Evolutionary conservation across 1,140 invertebrate species (phyloP), one percentile per base, ranked within the genome.

Genomic region (Drosophila ercepeae): DNA sequence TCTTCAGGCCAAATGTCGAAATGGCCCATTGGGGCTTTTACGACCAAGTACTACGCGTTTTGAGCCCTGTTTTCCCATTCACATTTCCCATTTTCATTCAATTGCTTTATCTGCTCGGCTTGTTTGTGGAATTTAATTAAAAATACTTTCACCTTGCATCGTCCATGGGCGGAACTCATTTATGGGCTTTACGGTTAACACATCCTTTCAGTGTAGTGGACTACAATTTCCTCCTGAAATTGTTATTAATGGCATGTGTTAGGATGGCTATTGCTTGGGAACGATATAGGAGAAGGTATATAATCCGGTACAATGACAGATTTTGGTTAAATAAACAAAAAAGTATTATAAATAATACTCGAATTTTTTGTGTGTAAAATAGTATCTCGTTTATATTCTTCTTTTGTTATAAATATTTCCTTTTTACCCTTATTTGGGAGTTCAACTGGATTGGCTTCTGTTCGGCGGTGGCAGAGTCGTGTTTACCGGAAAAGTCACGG

Each of bases 21-120:
- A 73, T 72, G 68, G 69, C 68, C 69, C 36, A 53, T 67, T 67
- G 46, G 39, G 23, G 49, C 69, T 50, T 72, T 72, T 73, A 72
- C 46, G 54, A 21, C 23, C 65, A 16, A 51, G 34, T 50, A 42
- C 25, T 14, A 44, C n/a, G 36, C 27, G 60, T 44, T 13, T 14
- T 18, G n/a, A 9, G 16, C 4, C 9, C 34, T 42, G 19, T 16
- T 21, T 11, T 32, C 29, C 4, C 13, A 21, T 48, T 8, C 25
- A 4, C 2, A 2, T 16, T 16, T 11, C 11, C 18, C 27, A 9
- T 13, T 60, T 60, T 32, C 39, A 51, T 71, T 59, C 65, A 71
- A 71, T 71, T 51, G 32, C 45, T 71, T 19, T 48, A 71, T 71
- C 34, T 69, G 42, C 27, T 49, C 13, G 9, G 29, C 9, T 54